Conservation (phyloP, 2,113 vertebrate genomes). For the Nerophis lumbriciformis region DNA sequence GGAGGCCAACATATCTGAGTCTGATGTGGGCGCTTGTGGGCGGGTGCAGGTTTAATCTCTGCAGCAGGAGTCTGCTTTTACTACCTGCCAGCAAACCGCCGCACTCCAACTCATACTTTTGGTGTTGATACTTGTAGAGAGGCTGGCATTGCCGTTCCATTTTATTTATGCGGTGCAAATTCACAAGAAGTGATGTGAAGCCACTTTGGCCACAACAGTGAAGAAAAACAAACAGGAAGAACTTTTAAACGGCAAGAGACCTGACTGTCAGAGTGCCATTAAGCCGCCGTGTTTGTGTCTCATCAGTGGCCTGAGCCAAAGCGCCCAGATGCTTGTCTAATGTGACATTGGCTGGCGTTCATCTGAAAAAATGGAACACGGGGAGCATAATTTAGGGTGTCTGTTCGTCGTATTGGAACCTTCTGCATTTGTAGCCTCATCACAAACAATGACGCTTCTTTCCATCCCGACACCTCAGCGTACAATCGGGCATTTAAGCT, state of each 20-base stretch:
- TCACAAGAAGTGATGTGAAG: not conserved
- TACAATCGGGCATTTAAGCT: not conserved
- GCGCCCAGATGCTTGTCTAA: slow-evolving; percentile 67
- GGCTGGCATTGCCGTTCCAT: not conserved
- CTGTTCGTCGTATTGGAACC: slow-evolving; percentile 57
- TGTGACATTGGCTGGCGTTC: slow-evolving; percentile 46
- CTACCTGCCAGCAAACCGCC: not conserved
- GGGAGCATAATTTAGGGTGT: slow-evolving; percentile 54
- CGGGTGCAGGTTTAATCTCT: not conserved
- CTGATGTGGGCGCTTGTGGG: not conserved
- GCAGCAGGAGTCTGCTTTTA: not conserved
- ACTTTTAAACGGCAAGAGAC: too few species aligned
- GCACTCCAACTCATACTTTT: not conserved
- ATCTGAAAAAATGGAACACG: slow-evolving; percentile 60
- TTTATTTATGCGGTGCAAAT: not conserved
- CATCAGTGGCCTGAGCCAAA: slow-evolving; percentile 53
- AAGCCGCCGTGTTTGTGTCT: slow-evolving; percentile 10
- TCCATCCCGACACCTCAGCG: not conserved
- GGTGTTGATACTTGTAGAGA: slow-evolving; percentile 2
- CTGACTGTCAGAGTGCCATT: not conserved
- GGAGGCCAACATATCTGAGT: not conserved
- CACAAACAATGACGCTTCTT: slow-evolving; percentile 11
- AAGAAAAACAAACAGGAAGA: too few species aligned
- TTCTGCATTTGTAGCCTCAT: slow-evolving; percentile 40
- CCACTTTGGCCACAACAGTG: too few species aligned